phyloP scores from a whole-genome alignment of 2,888 invertebrate species.

The Rhagophthalmus giganteus region DNA sequence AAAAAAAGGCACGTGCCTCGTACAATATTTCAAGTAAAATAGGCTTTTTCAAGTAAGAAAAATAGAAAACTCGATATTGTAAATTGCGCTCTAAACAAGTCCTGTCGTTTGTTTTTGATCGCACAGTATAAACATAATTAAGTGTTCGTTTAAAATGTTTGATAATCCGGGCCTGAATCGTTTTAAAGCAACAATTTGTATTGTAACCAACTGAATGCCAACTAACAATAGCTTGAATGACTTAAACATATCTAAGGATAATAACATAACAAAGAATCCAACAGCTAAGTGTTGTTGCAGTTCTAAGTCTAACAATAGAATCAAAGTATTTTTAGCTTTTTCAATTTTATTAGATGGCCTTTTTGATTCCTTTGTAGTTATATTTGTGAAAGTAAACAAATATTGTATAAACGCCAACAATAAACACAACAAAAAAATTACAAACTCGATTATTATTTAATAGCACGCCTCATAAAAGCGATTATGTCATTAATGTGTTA shows the following conservation, averaged over 20 bases:
- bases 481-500: background rate
- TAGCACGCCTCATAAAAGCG: slow-evolving; percentile 1
- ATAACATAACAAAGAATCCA: slow-evolving; percentile 43
- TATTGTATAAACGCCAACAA: slow-evolving; percentile 26
- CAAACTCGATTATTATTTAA: slow-evolving; percentile 1
- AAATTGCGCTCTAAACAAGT: background rate
- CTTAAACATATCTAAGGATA: slow-evolving; percentile 43
- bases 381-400: slow-evolving; percentile 35
- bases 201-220: slow-evolving; percentile 39
- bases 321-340: slow-evolving; percentile 40
- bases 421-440: slow-evolving; percentile 24
- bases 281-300: slow-evolving; percentile 41
- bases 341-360: slow-evolving; percentile 31
- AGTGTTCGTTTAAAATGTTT: background rate
- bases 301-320: slow-evolving; percentile 37
- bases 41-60: background rate
- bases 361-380: slow-evolving; percentile 34
- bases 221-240: slow-evolving; percentile 45
- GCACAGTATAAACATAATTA: too few relatives aligned
- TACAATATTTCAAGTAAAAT: background rate
- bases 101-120: too few relatives aligned
- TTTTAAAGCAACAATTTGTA: slow-evolving; percentile 39
- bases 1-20: slow-evolving; percentile 26
- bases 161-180: slow-evolving; percentile 36
- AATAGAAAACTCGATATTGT: slow-evolving; percentile 2